These are phyloP conservation scores for Parambassis ranga DNA, from an alignment of 2,797 vertebrate species.

Conservation along the genomic window DNA sequence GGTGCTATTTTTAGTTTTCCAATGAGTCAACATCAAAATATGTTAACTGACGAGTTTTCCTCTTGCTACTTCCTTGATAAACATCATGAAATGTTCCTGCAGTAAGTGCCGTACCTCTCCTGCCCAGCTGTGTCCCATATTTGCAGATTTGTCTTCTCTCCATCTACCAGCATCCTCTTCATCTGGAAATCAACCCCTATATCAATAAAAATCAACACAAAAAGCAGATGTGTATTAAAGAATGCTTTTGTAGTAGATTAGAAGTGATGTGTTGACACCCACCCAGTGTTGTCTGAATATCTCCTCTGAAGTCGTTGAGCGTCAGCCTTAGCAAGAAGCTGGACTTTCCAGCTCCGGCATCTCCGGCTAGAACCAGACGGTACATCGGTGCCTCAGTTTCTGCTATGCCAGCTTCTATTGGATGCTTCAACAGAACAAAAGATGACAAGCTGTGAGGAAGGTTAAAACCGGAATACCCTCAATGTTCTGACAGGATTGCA, in stretches of 20 bases:
- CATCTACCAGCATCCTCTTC: slow-evolving; percentile 83
- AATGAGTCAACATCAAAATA: not conserved
- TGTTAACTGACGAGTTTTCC: not conserved
- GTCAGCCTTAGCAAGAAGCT: slow-evolving; percentile 80
- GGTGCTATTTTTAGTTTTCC: not conserved
- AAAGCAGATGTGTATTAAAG: not conserved
- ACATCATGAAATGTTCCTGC: not conserved
- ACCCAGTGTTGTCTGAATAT: slow-evolving; percentile 82
- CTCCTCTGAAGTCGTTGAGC: slow-evolving; percentile 75
- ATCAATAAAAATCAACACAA: not conserved
- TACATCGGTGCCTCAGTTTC: slow-evolving; percentile 57
- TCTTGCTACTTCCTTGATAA: not conserved
- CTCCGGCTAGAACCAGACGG: slow-evolving; percentile 76
- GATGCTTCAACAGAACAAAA: slow-evolving; percentile 34
- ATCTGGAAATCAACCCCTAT: slow-evolving; percentile 84
- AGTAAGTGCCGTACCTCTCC: slow-evolving; percentile 69
- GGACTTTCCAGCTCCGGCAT: slow-evolving; percentile 78
- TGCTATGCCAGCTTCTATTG: slow-evolving; percentile 36
- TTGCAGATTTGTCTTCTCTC: slow-evolving; percentile 78
- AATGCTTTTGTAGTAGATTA: not conserved
- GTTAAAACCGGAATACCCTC: not conserved
- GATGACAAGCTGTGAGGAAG: not conserved
- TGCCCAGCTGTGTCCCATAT: slow-evolving; percentile 85
- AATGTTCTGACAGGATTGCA: no score
- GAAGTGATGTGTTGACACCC: not conserved